Evolutionary conservation across 2,888 invertebrate species (phyloP), one percentile per base, ranked within the genome.

Genomic region (Allacma fusca): DNA sequence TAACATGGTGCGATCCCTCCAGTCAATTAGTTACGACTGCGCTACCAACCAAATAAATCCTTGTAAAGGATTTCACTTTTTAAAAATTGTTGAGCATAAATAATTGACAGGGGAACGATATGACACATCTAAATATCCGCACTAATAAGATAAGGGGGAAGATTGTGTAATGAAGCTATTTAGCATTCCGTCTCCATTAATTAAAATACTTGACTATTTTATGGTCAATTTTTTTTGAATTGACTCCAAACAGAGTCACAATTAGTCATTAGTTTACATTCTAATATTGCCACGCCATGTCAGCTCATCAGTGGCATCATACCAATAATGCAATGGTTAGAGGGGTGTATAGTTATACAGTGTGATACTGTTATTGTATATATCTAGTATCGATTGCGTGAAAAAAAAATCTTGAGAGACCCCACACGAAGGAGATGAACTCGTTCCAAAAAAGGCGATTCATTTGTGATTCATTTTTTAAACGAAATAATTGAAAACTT

Each of bases 211-310:
- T 5, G 62, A 62, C 24, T 24, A 62, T 62, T 62, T 62, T 62
- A 62, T 62, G 62, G 62, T 24, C 62, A 62, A 62, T 62, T 62
- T 24, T 57, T 62, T 62, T 62, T 62, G 24, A 62, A 62, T 62
- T 62, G 23, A n/a, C 21, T 62, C 62, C 62, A 62, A 62, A 62
- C 9, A 62, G 23, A 62, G 62, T 24, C 62, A 24, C 62, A 62
- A 62, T 62, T 62, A 62, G 19, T 62, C 62, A 62, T 24, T 59
- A 62, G 62, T 50, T 50, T 50, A 50, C 50, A 50, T 50, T 50
- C 50, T 50, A 50, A 50, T 50, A 50, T 50, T 50, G 40, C 40
- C 40, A 50, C 19, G 50, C 50, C 50, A n/a, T 50, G 50, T 50
- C 50, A 50, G 50, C 50, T 50, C 50, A 50, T 16, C 50, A 12